Base-by-base conservation (phyloP, 2,888 invertebrate species). In the Tubulanus polymorphus region DNA sequence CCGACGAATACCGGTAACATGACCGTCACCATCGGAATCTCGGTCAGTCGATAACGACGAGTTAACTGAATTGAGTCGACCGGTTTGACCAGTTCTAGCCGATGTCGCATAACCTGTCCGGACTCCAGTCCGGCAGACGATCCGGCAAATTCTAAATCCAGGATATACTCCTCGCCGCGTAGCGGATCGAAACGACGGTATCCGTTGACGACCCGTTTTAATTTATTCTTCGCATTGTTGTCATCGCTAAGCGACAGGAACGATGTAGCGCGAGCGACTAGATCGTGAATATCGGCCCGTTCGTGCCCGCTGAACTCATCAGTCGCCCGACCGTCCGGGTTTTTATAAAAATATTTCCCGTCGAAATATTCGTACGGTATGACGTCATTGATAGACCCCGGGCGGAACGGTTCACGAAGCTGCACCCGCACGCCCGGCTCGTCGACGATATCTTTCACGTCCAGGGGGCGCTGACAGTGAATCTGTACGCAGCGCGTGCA, bases 321-420 rank as follows among this genome's bases (percentile, higher is more conserved):
- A 10, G 45, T 49, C 3, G 62, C 60, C 20, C 53, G 51, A 45
- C 55, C 57, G 41, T 56, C 60, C 35, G 53, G 55, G 48, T 54
- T 55, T 20, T 53, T 52, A 2, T 47, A 48, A 15, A 62, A 51
- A n/a, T 35, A 27, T 2, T 54, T 48, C 26, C 30, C 37, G 32
- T 57, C 56, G 51, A 62, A 60, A 51, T 55, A 59, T n/a, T 62
- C 60, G 46, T 52, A 62, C 15, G 46, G 53, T 2, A 62, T 18
- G 15, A 62, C 57, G 3, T 62, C 62, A 30, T 55, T 48, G 18
- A 51, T 53, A 35, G 49, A 48, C 18, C 52, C 41, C 1, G 62
- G 57, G n/a, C 53, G 53, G 47, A 57, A 62, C 28, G 49, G 50
- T 35, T 41, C 41, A 5, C 41, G 5, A 20, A 41, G 15, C 15